Conservation (phyloP, 1,140 invertebrate species). For the Thalassaphorura encarpata region DNA sequence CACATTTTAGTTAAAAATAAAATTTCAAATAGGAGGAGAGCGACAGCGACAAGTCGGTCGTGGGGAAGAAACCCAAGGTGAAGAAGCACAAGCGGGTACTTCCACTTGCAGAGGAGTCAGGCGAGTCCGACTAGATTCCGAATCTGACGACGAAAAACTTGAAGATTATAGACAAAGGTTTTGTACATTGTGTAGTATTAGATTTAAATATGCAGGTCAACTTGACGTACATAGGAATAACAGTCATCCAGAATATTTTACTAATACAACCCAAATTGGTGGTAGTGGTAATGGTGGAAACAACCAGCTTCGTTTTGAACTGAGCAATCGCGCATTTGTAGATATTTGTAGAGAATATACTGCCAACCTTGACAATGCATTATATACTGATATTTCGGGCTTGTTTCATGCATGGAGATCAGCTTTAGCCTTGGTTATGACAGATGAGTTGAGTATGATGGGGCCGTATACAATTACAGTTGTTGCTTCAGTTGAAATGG, state of each 20-base stretch:
- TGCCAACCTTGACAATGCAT: not conserved
- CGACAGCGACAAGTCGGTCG: too few relatives aligned
- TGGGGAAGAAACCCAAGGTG: too few relatives aligned
- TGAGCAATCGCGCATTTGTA: not conserved
- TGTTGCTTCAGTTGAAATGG: not conserved
- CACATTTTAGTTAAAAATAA: too few relatives aligned
- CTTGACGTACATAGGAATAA: not conserved
- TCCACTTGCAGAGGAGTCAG: too few relatives aligned
- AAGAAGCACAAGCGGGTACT: too few relatives aligned
- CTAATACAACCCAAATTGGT: not conserved
- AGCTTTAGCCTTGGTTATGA: not conserved
- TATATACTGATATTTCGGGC: not conserved
- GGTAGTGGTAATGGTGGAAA: not conserved
- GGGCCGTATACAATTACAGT: not conserved
- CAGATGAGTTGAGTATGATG: not conserved
- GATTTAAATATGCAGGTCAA: not conserved
- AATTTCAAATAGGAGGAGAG: too few relatives aligned
- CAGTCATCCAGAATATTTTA: not conserved
- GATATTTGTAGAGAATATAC: not conserved
- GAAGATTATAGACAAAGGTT: constrained; percentile 21
- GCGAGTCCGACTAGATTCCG: too few relatives aligned
- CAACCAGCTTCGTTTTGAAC: not conserved
- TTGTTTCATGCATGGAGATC: not conserved
- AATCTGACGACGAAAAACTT: too few relatives aligned
- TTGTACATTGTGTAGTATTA: not conserved